Evolutionary conservation across 64 coral and sea anemone species (phyloP).

Genomic region (Montipora capricornis): DNA sequence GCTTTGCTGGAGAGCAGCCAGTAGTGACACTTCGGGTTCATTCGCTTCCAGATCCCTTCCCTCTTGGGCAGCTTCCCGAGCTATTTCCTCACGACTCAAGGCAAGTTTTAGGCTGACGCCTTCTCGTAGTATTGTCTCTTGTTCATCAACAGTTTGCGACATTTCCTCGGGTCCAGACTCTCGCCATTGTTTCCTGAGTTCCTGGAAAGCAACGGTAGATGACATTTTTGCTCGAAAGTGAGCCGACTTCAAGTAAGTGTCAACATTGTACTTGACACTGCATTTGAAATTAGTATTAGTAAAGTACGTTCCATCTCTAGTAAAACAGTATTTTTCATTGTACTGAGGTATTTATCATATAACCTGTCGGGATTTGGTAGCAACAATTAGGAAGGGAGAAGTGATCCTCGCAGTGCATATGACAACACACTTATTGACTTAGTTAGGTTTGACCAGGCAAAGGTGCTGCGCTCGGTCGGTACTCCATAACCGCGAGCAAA

Average conservation of each 20-base stretch:
- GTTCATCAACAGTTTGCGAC: conserved; percentile 77
- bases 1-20: conserved; percentile 85
- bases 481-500: no score
- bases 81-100: conserved; percentile 45
- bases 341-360: no score
- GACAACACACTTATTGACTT: no score
- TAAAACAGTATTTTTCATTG: no score
- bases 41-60: conserved; percentile 46
- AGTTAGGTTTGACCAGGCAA: no score
- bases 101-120: conserved; percentile 79
- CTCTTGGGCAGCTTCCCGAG: conserved; percentile 4
- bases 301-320: no score
- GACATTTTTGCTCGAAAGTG: not conserved
- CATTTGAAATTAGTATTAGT: not conserved
- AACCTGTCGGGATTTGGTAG: no score
- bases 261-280: not conserved
- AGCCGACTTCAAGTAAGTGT: not conserved
- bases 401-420: no score
- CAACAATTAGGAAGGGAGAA: no score
- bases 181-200: conserved; percentile 93
- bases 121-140: conserved; percentile 82
- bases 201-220: conserved; percentile 14
- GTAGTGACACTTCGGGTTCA: conserved; percentile 66
- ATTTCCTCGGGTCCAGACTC: conserved; percentile 91
- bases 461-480: no score